phyloP scores from a whole-genome alignment of 2,113 vertebrate genomes.

The Callorhinus ursinus region DNA sequence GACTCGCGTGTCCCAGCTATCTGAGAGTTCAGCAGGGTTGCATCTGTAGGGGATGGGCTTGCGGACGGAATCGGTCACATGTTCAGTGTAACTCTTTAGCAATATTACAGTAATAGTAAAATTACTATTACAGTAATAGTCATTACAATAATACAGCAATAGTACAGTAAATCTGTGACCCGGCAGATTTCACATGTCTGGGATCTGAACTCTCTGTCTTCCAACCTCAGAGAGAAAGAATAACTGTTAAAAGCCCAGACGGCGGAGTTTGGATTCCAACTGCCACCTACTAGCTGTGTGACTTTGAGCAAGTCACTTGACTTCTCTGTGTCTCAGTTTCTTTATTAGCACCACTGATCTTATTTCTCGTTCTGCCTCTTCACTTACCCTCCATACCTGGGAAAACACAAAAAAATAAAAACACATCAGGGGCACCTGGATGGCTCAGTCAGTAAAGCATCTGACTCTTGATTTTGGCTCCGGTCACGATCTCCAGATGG shows the following conservation, averaged over 20 bases:
- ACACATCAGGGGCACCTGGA: neutral
- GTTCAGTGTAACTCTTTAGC: neutral
- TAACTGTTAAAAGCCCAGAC: neutral
- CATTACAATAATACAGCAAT: too few relatives aligned
- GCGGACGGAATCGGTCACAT: neutral
- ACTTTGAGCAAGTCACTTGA: neutral
- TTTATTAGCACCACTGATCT: neutral
- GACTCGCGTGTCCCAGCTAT: neutral
- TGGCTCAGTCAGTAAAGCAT: too few relatives aligned
- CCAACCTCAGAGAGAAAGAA: neutral
- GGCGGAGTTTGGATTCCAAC: neutral
- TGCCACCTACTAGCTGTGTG: neutral
- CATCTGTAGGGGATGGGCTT: neutral
- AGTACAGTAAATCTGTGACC: neutral
- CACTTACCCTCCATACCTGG: neutral
- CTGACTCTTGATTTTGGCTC: too few relatives aligned
- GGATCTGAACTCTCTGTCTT: neutral
- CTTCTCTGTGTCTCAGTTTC: neutral
- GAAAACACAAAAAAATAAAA: neutral
- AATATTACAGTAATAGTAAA: neutral
- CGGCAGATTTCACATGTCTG: neutral
- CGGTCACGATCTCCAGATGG: too few relatives aligned
- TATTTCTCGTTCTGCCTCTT: neutral
- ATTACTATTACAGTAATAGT: neutral
- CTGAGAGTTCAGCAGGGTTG: neutral